Percentiles rank a stretch among this genome's conserved stretches.
Conservation (phyloP, 2,888 invertebrate species). For the Ommatoiulus sabulosus region DNA sequence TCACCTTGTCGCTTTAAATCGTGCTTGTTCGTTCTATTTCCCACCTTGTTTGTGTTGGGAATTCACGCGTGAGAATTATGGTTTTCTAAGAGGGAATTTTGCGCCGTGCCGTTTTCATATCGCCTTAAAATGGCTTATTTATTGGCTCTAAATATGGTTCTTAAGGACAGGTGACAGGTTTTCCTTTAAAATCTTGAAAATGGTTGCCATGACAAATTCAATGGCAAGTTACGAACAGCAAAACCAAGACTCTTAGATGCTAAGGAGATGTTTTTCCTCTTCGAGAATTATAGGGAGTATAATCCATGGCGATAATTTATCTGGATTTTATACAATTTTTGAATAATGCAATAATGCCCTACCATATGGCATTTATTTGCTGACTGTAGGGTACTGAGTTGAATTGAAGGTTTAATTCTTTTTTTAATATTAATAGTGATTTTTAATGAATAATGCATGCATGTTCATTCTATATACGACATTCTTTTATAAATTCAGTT, state of each 20-base stretch:
- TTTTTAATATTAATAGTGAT: no score
- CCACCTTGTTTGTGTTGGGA: constrained; percentile 30
- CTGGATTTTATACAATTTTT: no score
- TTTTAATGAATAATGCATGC: no score
- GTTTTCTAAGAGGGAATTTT: constrained; percentile 32
- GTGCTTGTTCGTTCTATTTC: neutral
- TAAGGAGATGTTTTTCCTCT: neutral
- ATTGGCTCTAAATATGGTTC: neutral
- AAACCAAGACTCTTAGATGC: neutral
- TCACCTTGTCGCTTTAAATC: neutral
- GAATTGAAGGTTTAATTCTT: no score
- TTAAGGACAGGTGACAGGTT: constrained; percentile 5
- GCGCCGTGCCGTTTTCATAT: neutral
- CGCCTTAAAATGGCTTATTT: neutral
- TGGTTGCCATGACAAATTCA: constrained; percentile 24
- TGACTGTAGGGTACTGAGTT: no score
- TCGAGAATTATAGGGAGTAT: neutral
- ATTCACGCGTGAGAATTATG: constrained; percentile 2
- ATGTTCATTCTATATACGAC: no score
- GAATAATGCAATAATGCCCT: no score
- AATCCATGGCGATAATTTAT: neutral
- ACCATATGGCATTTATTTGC: no score
- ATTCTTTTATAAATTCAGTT: no score
- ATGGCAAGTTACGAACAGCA: neutral
- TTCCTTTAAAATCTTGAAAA: constrained; percentile 26